A percentile compares a stretch with the other conserved stretches of the same genome.
phyloP scores from a whole-genome alignment of 1,140 invertebrate genomes.

The Drosophila serrata region DNA sequence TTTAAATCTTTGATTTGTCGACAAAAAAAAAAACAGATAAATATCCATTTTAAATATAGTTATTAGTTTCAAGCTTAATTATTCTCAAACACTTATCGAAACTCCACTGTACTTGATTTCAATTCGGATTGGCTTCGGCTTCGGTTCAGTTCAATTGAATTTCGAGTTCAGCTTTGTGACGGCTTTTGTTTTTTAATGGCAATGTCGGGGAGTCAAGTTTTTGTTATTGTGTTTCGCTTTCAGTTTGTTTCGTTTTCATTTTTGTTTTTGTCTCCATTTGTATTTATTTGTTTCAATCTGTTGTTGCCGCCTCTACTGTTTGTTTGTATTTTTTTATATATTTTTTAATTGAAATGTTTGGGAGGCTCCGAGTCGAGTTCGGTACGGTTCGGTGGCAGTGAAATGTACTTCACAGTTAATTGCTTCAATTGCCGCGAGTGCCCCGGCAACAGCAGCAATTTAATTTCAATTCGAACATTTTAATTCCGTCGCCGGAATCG shows the following conservation, averaged over 20 bases:
- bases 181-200: slow-evolving; percentile 47
- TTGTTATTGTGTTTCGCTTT: slow-evolving; percentile 26
- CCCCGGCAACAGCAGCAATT: slow-evolving; percentile 57
- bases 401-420: slow-evolving; percentile 82
- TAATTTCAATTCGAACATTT: slow-evolving; percentile 73
- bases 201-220: slow-evolving; percentile 41
- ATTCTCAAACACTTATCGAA: neutral
- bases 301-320: neutral
- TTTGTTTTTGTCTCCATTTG: slow-evolving; percentile 2
- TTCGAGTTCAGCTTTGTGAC: slow-evolving; percentile 57
- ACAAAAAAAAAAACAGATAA: too few species aligned
- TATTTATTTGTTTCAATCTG: slow-evolving; percentile 12
- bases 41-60: too few species aligned
- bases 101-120: slow-evolving; percentile 15
- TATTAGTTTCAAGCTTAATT: too few species aligned
- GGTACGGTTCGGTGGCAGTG: slow-evolving; percentile 43
- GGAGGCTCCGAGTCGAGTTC: slow-evolving; percentile 29
- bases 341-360: slow-evolving; percentile 79
- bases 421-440: slow-evolving; percentile 69
- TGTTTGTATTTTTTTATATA: slow-evolving; percentile 1
- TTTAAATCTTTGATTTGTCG: too few species aligned
- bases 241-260: slow-evolving; percentile 3
- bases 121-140: slow-evolving; percentile 12
- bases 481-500: slow-evolving; percentile 13
- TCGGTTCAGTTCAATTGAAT: slow-evolving; percentile 58